Evolutionary conservation across 2,113 vertebrate genomes (phyloP), one percentile per base, ranked within the genome.

Genomic region (Eleginops maclovinus): DNA sequence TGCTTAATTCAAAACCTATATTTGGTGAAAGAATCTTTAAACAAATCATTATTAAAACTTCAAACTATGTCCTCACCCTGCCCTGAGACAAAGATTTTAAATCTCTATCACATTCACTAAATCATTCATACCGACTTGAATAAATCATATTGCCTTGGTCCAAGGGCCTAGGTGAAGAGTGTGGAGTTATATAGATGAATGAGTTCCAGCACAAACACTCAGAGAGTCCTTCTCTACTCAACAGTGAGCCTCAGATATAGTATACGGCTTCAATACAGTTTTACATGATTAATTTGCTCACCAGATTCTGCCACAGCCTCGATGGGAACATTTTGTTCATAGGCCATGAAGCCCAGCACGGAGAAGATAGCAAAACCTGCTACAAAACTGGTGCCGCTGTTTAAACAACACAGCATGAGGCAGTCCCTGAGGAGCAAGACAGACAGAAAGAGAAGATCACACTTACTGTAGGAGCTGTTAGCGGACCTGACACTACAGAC

Each of bases 291-390:
- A 14, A 15, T 41, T 67, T 24, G 93, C 96, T 93, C 70, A 99
- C 98, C 98, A 66, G 98, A 99, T 86, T 99, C 98, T 40, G 98
- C 98, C 83, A 99, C 98, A 76, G 97, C 97, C 13, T 97, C 97
- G 36, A 99, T 99, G 53, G 98, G 97, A 66, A 99, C 97, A 0
- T 96, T 96, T 92, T 99, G 98, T 50, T 99, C 98, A 0, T 95
- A 98, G 11, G 98, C 97, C 98, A 99, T 99, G 92, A 99, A 99
- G 75, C 98, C 98, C 90, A 99, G 94, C 83, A 99, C 98, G 2
- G 98, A 99, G 95, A 99, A 99, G 93, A 99, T 99, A 78, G 98
- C 98, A 81, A 99, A 99, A 78, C 98, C 98, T 54, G 98, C 98
- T 77, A 99, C 92, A 47, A 99, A 99, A 91, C 98, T 99, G 88